Percentiles rank a stretch among this genome's conserved stretches.
Evolutionary conservation across 2,113 vertebrate species (phyloP).

Genomic region (Indicator maculatus): DNA sequence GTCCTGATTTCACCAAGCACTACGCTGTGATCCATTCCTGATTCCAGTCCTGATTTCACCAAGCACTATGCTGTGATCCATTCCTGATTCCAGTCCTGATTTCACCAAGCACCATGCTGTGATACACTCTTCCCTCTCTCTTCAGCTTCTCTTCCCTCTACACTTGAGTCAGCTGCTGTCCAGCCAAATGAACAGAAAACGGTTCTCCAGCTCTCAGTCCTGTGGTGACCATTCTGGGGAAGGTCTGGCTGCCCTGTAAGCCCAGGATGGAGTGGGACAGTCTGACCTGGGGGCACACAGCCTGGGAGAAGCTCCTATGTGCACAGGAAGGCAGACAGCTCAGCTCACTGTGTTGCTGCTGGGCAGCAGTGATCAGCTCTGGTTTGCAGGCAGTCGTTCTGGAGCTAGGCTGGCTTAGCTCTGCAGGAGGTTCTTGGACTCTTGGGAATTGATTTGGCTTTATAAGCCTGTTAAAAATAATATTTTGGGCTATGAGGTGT

Average conservation of each 20-base stretch:
- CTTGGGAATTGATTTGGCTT: not conserved
- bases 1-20: not conserved
- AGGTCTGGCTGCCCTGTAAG: not conserved
- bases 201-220: not conserved
- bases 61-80: not conserved
- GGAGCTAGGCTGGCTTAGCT: not conserved
- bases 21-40: not conserved
- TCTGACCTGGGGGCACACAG: not conserved
- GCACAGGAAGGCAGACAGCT: not conserved
- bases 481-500: not conserved
- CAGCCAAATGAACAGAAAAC: not conserved
- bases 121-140: not conserved
- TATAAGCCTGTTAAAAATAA: not conserved
- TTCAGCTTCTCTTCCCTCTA: not conserved
- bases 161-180: too few relatives aligned
- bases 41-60: too few relatives aligned
- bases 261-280: not conserved
- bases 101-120: not conserved
- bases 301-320: not conserved
- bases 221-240: not conserved
- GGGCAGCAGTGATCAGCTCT: accelerated
- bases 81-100: not conserved
- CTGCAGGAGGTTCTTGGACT: not conserved
- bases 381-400: not conserved
- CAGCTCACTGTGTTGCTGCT: not conserved